Percentiles rank a stretch among this genome's conserved stretches.
These are phyloP conservation scores for Macrophya alboannulata DNA, from an alignment of 2,888 invertebrate species.

Conservation along the genomic window DNA sequence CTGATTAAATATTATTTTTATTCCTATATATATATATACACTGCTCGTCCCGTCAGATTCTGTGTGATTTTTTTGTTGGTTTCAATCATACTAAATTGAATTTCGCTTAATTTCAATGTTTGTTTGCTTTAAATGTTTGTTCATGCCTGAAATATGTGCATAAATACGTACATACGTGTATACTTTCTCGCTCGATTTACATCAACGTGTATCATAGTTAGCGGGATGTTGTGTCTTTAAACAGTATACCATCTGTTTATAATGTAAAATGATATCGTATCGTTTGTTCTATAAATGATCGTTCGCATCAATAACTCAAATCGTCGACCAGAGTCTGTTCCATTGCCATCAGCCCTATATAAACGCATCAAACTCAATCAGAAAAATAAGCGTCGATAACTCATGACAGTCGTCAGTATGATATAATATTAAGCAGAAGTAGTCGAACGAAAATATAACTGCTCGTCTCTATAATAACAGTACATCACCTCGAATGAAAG, in stretches of 20 bases:
- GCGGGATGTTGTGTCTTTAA: constrained; percentile 13
- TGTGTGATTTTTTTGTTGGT: constrained; percentile 25
- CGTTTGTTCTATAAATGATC: constrained; percentile 16
- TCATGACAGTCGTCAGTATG: constrained; percentile 12
- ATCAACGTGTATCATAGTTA: constrained; percentile 13
- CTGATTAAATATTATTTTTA: neutral
- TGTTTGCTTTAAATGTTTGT: constrained; percentile 33
- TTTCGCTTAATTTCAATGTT: constrained; percentile 11
- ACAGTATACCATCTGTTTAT: neutral
- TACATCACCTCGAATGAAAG: neutral
- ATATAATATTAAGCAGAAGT: constrained; percentile 18
- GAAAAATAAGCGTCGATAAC: constrained; percentile 20
- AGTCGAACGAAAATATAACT: neutral
- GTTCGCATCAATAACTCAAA: neutral
- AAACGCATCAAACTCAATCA: neutral
- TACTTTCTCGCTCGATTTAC: constrained; percentile 5
- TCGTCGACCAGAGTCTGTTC: neutral
- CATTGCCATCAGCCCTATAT: neutral
- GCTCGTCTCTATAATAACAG: neutral
- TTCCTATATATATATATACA: neutral
- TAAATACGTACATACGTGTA: neutral
- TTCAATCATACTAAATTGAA: constrained; percentile 32
- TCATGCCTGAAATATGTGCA: constrained; percentile 9
- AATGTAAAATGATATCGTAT: neutral
- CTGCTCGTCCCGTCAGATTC: neutral